A percentile compares a stretch with the other conserved stretches of the same genome.
These are phyloP conservation scores for Platyrinchus mystaceus DNA, from an alignment of 2,797 vertebrate species.

Conservation along the genomic window DNA sequence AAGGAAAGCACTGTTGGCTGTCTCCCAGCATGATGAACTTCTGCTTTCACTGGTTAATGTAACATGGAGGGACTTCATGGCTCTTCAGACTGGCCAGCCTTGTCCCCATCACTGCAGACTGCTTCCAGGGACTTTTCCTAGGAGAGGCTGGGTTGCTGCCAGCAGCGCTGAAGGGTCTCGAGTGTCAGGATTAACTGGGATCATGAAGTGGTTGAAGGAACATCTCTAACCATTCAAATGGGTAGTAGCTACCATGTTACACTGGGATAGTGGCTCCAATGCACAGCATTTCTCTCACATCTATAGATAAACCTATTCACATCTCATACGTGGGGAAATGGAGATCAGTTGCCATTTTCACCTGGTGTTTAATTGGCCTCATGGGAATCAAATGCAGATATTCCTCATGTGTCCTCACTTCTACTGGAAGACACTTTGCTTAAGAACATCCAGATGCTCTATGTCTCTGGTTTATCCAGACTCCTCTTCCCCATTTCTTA, in stretches of 20 bases:
- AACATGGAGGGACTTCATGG: background rate
- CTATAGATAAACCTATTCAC: background rate
- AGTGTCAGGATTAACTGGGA: background rate
- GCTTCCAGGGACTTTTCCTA: background rate
- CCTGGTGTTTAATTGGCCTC: background rate
- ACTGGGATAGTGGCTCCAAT: background rate
- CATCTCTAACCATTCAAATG: background rate
- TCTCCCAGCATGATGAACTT: background rate
- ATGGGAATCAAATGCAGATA: background rate
- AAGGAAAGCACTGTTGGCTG: background rate
- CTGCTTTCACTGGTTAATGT: background rate
- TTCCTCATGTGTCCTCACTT: background rate
- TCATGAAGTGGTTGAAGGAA: background rate
- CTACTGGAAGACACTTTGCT: background rate
- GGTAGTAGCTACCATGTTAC: background rate
- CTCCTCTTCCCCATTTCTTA: background rate
- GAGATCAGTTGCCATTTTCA: background rate
- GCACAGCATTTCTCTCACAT: background rate
- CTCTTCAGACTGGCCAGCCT: background rate
- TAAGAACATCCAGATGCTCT: background rate
- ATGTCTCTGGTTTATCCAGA: background rate
- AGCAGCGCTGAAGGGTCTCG: background rate
- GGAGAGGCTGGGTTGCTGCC: background rate
- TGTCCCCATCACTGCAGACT: background rate
- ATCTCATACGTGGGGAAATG: background rate